phyloP scores from a whole-genome alignment of 2,888 invertebrate genomes.

The Opisthograptis luteolata region DNA sequence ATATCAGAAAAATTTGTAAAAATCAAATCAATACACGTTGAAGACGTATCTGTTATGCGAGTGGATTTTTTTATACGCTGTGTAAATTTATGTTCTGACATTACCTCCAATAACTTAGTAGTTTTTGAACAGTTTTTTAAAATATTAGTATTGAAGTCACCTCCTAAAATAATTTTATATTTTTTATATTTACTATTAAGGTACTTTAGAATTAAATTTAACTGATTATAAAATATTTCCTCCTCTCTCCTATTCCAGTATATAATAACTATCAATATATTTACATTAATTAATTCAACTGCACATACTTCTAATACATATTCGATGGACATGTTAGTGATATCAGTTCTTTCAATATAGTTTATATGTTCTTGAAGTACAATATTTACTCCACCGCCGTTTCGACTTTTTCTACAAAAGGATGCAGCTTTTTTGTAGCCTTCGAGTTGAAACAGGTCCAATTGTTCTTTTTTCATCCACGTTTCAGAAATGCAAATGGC shows the following conservation, averaged over 20 bases:
- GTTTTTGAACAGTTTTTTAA: not conserved
- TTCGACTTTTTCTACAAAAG: not conserved
- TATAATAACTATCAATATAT: not conserved
- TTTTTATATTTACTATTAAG: not conserved
- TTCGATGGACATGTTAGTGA: slow-evolving; percentile 1
- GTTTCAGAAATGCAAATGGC: slow-evolving; percentile 1
- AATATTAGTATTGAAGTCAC: not conserved
- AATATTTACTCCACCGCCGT: not conserved
- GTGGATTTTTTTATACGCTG: not conserved
- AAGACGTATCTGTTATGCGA: not conserved
- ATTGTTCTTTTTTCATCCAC: not conserved
- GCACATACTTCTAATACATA: slow-evolving; percentile 3
- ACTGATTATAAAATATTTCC: not conserved
- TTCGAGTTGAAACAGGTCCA: not conserved
- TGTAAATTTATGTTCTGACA: not conserved
- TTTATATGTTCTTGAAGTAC: not conserved
- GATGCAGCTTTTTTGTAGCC: not conserved
- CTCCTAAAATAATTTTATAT: not conserved
- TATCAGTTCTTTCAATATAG: not conserved
- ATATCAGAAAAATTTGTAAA: not conserved
- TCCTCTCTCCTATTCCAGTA: slow-evolving; percentile 5
- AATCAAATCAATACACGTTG: not conserved
- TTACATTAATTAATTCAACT: not conserved
- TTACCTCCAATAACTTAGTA: not conserved
- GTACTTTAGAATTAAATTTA: not conserved